Evolutionary conservation across 1,140 invertebrate species (phyloP), one percentile per base, ranked within the genome.

Genomic region (Tetragnatha versicolor): DNA sequence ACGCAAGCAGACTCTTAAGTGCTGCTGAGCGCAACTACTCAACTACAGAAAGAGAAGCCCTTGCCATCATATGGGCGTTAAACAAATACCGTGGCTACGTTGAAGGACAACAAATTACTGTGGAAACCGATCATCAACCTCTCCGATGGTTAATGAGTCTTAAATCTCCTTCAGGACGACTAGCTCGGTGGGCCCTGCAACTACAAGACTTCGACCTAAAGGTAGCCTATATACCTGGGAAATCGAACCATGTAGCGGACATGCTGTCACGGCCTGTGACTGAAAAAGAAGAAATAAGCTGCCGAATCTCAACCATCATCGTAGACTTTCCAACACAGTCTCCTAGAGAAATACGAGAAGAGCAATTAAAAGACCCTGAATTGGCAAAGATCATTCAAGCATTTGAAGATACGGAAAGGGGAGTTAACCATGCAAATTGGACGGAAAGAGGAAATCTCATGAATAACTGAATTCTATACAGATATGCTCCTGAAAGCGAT

Each of bases 31-130:
- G 25, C 12, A 82, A 81, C 22, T 84, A 82, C 58, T 82, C 80
- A 37, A 77, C 75, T 35, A 83, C 83, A 10, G 58, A 83, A 42
- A 60, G 76, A 25, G 82, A 82, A 81, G 49, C 75, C 37, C 53
- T 83, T 47, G 83, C 82, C 39, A 72, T 84, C 27, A 79, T 84
- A 25, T 80, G 42, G 42, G 80, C 80, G 27, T 35, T 83, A 20
- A 70, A 80, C 27, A 68, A 81, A 29, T 85, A 79, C 49, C 37
- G 79, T 29, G 49, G 42, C 2, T 84, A 83, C 49, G 25, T 86
- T 1, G 81, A 79, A n/a, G 82, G 82, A 14, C 33, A 53, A 53
- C 31, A 61, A 20, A 79, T 85, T 25, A 78, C 17, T 29, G 51
- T 85, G n/a, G 31, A 3, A 61, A 10, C 31, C 2, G 31, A 53